Conservation (phyloP, 2,888 invertebrate species). For the Hemithea aestivaria region DNA sequence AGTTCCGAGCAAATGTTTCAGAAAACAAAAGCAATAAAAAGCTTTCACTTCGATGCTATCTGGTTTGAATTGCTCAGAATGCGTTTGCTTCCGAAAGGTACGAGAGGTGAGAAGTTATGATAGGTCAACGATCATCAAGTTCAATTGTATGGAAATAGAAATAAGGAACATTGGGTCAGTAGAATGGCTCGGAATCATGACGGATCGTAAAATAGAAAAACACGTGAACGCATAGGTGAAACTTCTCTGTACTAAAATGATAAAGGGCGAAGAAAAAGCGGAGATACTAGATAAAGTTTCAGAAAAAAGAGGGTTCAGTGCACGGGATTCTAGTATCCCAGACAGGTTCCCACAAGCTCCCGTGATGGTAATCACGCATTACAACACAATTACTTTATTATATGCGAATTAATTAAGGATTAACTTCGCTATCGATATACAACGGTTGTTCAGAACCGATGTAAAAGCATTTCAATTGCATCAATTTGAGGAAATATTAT, state of each 20-base stretch:
- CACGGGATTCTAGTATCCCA: conserved; percentile 43
- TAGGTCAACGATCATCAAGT: conserved; percentile 44
- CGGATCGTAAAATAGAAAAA: conserved; percentile 7
- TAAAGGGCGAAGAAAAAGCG: conserved; percentile 44
- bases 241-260: conserved; percentile 22
- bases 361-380: conserved; percentile 47
- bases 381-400: conserved; percentile 50
- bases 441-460: conserved; percentile 8
- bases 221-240: conserved; percentile 1
- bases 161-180: conserved; percentile 26
- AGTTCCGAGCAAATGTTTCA: conserved; percentile 22
- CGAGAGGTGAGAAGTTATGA: conserved; percentile 35
- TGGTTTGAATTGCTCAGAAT: conserved; percentile 27
- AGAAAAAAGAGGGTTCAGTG: conserved; percentile 68
- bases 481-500: conserved; percentile 27
- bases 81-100: conserved; percentile 43
- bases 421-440: conserved; percentile 6
- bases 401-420: conserved; percentile 19
- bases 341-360: conserved; percentile 55
- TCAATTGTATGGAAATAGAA: conserved; percentile 40
- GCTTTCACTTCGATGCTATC: conserved; percentile 46
- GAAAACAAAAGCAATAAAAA: conserved; percentile 25
- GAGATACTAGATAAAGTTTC: conserved; percentile 43
- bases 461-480: conserved; percentile 24
- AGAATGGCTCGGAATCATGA: conserved; percentile 12